Base-by-base conservation (phyloP, 1,140 invertebrate species). In the Daktulosphaira vitifoliae region DNA sequence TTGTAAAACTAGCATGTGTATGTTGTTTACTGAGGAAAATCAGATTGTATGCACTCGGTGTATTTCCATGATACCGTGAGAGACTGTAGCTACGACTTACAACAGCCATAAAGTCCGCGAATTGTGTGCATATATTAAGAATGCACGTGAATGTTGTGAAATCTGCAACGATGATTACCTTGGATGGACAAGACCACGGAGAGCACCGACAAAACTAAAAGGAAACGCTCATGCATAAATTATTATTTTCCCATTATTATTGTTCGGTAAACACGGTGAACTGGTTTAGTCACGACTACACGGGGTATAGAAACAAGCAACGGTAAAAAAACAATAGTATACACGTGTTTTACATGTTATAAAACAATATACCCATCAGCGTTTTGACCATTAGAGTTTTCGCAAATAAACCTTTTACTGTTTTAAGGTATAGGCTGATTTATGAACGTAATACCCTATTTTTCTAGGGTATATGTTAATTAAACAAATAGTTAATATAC, bases 281-380 rank as follows among this genome's bases (percentile, higher is more conserved):
- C 53, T 25, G 53, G 53, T 56, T 56, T 56, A 38, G 53, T 56
- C 53, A 56, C 53, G 53, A 56, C 53, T 56, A 25, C 53, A 42
- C n/a, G 53, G 53, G 42, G 37, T 16, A 42, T 56, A 56, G 42
- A 42, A 56, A 37, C 22, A 56, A 56, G 23, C 22, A 4, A 16
- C 11, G 39, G 20, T 13, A 26, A 56, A 51, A 51, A 29, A 25
- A 48, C 15, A 42, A 42, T 15, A 42, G 16, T 15, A 18, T 20
- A 48, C 15, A 48, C 20, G 20, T 56, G 38, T 56, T 56, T 42
- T 44, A 44, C 53, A 26, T 42, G 53, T 56, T 56, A 56, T 56
- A 56, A 56, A 56, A 56, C 42, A 56, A 56, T 56, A 38, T 9
- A 16, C 13, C 7, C 33, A 26, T 29, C 26, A 7, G n/a, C n/a